These are phyloP conservation scores for Malurus elegans DNA, from an alignment of 2,113 vertebrate species.

Conservation along the genomic window DNA sequence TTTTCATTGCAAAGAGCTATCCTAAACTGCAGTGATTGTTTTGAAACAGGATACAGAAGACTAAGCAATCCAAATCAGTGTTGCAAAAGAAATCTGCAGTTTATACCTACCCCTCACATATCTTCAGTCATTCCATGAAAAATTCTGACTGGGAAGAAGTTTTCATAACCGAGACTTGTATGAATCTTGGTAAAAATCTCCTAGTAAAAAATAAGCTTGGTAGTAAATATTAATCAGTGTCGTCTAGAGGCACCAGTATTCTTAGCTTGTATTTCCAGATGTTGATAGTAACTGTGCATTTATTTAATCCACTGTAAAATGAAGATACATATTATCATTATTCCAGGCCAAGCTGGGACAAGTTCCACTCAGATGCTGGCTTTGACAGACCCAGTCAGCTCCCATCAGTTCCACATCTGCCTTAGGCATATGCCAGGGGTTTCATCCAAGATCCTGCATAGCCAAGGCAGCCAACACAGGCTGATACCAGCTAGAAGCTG, in stretches of 20 bases:
- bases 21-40: background rate
- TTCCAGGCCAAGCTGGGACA: background rate
- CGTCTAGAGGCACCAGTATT: background rate
- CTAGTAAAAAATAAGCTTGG: background rate
- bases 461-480: background rate
- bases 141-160: background rate
- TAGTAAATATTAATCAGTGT: slow-evolving; percentile 10
- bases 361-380: background rate
- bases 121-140: background rate
- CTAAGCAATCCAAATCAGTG: background rate
- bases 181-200: background rate
- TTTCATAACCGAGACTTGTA: background rate
- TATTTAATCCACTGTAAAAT: background rate
- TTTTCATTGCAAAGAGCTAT: background rate
- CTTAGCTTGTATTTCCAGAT: background rate
- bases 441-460: background rate
- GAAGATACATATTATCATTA: background rate
- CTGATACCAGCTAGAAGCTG: background rate
- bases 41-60: background rate
- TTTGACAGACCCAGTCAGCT: background rate
- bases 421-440: background rate
- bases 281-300: background rate
- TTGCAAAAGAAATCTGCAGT: background rate
- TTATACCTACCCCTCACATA: background rate
- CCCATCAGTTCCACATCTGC: background rate